Conservation (phyloP, 2,888 invertebrate species). For the Limnephilus lunatus region DNA sequence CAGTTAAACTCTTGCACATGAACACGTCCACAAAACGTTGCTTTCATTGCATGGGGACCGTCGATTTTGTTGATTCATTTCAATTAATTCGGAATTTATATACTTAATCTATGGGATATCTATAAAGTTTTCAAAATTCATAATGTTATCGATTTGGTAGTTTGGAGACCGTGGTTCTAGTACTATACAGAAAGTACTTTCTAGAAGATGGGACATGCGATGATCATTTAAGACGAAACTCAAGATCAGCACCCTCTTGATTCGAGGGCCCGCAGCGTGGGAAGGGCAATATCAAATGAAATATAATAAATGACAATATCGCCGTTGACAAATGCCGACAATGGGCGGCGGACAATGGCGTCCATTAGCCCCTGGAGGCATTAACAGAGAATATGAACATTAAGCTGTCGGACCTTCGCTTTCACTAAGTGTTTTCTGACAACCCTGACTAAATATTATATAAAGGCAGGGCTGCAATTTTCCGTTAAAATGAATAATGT, state of each 20-base stretch:
- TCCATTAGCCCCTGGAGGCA: constrained; percentile 45
- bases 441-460: constrained; percentile 17
- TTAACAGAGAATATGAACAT: constrained; percentile 33
- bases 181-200: neutral
- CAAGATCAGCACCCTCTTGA: neutral
- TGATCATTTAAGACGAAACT: neutral
- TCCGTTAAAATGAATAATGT: neutral
- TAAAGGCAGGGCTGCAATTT: neutral
- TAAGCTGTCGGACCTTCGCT: constrained; percentile 48
- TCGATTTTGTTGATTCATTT: no score
- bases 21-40: no score
- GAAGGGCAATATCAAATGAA: constrained; percentile 37
- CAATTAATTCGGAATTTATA: no score
- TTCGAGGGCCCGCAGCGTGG: neutral
- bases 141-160: neutral
- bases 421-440: constrained; percentile 47
- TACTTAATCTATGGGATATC: no score
- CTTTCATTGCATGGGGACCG: no score
- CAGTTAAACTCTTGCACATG: no score
- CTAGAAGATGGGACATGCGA: neutral
- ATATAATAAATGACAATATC: constrained; percentile 52
- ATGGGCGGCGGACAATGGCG: constrained; percentile 48
- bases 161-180: neutral
- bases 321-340: constrained; percentile 52
- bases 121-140: no score